Base-by-base conservation (phyloP, 2,113 vertebrate species). In the Syngnathus floridae region DNA sequence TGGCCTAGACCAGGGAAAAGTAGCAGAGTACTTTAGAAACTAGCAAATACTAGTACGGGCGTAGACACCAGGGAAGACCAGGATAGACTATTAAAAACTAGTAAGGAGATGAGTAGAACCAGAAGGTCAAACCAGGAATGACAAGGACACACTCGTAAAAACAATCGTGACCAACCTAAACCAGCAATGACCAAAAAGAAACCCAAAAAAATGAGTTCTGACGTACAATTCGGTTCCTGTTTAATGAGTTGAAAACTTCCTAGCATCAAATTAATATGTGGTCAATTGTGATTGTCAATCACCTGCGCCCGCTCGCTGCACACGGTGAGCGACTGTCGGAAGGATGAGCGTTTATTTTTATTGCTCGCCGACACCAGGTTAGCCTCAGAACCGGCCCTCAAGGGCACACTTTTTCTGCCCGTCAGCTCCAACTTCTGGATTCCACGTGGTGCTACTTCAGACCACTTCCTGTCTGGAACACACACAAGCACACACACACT, bases 361-460 rank as follows among this genome's bases (percentile, higher is more conserved):
- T 77, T 91, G 0, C 75, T 72, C 0, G 87, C 81, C 19, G 77
- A 84, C 38, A 86, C 54, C 65, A 94, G 88, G 87, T 93, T 92
- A 74, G 88, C 81, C 84, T 94, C 92, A 1, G 93, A 94, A 49
- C 88, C 93, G 0, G 91, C 86, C 64, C 87, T 88, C 67, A 90
- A 78, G 71, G 74, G 85, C 55, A 87, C 81, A 9, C 77, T 61
- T 16, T 59, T 60, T 1, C 60, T 76, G 58, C 85, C 86, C 0
- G 89, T 75, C 63, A 89, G 75, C 62, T 94, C 91, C 77, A 92
- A 83, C 80, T 90, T 93, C 72, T 89, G 90, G 22, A 91, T 74
- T 38, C 85, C 74, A 8, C 59, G 59, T 6, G 91, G 89, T 65
- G 85, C 83, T 68, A 77, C 72, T 36, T 87, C 86, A 11, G 69